A percentile compares a stretch with the other conserved stretches of the same genome.
These are phyloP conservation scores for Campylorhamphus procurvoides DNA, from an alignment of 2,113 vertebrate genomes.

Conservation along the genomic window DNA sequence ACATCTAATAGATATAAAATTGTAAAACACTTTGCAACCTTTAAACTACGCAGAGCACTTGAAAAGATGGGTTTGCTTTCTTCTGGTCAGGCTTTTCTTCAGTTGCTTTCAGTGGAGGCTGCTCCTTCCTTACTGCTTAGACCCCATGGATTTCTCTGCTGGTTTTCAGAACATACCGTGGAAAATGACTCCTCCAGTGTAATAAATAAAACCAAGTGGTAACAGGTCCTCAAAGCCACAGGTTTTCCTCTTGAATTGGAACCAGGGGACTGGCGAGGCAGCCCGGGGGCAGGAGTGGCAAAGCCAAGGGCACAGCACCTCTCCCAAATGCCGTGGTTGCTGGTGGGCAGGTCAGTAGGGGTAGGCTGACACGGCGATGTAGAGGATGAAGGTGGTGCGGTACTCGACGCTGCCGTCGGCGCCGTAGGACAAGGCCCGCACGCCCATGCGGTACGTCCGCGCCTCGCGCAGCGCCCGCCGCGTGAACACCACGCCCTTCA, in stretches of 20 bases:
- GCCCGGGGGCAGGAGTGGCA: neutral
- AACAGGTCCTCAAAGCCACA: neutral
- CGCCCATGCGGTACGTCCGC: constrained; percentile 91
- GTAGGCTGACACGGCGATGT: constrained; percentile 94
- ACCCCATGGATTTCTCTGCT: neutral
- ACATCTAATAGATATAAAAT: constrained; percentile 13
- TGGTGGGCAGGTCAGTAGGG: constrained; percentile 70
- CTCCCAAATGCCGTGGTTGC: too few species aligned
- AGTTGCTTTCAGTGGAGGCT: neutral
- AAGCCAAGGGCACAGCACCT: constrained; percentile 56
- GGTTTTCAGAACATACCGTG: constrained; percentile 39
- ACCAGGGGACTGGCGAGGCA: neutral
- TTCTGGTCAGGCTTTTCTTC: neutral
- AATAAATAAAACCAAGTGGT: constrained; percentile 77
- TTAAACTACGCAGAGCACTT: neutral
- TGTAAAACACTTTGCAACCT: constrained; percentile 14
- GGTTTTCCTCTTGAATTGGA: neutral
- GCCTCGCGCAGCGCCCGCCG: constrained; percentile 81
- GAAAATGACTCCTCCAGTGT: constrained; percentile 71
- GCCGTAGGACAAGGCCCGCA: constrained; percentile 88
- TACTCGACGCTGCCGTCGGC: constrained; percentile 87
- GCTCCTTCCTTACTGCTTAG: neutral
- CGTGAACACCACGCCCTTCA: constrained; percentile 94
- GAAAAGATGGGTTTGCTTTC: neutral
- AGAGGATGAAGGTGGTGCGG: constrained; percentile 97